Evolutionary conservation across 2,113 vertebrate species (phyloP).

Genomic region (Scytalopus superciliaris): DNA sequence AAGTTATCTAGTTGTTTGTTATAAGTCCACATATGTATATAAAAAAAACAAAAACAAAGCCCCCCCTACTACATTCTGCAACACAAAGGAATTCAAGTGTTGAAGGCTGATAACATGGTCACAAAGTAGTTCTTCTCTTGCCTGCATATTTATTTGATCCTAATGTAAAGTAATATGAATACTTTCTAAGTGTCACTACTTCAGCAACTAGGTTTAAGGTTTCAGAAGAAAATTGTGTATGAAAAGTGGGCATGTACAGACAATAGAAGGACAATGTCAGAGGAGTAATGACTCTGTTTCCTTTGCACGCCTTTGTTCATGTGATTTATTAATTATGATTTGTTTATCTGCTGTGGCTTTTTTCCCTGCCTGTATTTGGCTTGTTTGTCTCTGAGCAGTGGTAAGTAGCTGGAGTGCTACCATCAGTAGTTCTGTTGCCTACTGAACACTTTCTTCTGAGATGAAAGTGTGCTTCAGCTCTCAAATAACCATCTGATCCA

Average conservation of each 20-base stretch:
- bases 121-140: not conserved
- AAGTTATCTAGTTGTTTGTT: not conserved
- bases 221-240: not conserved
- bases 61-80: not conserved
- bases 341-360: not conserved
- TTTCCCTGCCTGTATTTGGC: not conserved
- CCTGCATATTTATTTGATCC: not conserved
- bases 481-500: not conserved
- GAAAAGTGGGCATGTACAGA: not conserved
- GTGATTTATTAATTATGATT: not conserved
- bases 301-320: not conserved
- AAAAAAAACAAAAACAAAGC: accelerated
- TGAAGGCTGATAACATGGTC: not conserved
- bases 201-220: not conserved
- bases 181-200: not conserved
- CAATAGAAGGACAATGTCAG: not conserved
- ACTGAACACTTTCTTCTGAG: not conserved
- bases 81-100: not conserved
- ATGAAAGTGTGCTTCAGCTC: not conserved
- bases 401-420: not conserved
- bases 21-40: not conserved
- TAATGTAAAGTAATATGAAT: not conserved
- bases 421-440: not conserved
- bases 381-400: not conserved
- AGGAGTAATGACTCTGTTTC: not conserved